These are phyloP conservation scores for Ceyx melanurus DNA, from an alignment of 2,113 vertebrate species.

Conservation along the genomic window DNA sequence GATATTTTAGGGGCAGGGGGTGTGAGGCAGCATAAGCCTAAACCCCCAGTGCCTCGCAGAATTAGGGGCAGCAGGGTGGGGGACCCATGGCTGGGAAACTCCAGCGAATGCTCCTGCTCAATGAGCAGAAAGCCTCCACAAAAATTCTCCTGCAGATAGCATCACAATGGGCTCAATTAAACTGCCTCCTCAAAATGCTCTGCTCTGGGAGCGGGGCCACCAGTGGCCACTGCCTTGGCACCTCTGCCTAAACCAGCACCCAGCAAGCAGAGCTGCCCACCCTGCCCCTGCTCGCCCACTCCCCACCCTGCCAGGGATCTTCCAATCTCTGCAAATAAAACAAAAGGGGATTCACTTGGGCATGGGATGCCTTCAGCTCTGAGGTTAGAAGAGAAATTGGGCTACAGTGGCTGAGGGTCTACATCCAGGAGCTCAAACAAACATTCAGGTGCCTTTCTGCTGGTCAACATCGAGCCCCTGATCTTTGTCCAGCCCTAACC, in stretches of 20 bases:
- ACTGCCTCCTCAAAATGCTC: neutral
- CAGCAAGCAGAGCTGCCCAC: neutral
- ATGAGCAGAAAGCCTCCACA: neutral
- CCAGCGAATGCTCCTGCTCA: accelerated
- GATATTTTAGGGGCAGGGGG: accelerated
- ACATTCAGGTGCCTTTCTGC: neutral
- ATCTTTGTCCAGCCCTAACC: neutral
- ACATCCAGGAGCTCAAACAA: neutral
- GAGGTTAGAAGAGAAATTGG: neutral
- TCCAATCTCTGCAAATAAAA: neutral
- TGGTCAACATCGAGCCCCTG: neutral
- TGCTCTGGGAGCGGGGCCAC: neutral
- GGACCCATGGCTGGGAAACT: neutral
- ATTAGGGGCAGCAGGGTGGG: neutral
- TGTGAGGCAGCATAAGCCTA: neutral
- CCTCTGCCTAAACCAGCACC: neutral
- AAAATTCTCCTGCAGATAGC: neutral
- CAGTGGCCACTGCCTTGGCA: neutral
- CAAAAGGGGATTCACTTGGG: neutral
- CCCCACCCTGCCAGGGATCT: accelerated
- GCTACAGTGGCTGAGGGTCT: neutral
- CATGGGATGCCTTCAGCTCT: neutral
- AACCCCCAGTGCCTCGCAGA: accelerated
- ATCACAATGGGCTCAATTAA: neutral
- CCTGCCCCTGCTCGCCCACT: neutral